Base-by-base conservation (phyloP, 1,140 invertebrate species). In the Copidosoma floridanum region DNA sequence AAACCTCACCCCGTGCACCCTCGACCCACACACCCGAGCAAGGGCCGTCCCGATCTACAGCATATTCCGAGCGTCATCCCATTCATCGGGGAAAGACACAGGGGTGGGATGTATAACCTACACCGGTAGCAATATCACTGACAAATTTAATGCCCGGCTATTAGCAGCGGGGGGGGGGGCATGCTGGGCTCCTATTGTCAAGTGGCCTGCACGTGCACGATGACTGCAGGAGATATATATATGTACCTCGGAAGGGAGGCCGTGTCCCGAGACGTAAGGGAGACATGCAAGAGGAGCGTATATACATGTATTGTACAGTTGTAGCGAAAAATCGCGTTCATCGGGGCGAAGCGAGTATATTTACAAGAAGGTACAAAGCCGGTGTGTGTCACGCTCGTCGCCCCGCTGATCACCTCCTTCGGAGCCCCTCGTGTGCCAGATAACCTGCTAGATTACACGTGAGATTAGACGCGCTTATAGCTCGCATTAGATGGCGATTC, bases 111-210 rank as follows among this genome's bases (percentile, higher is more conserved):
- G n/a, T n/a, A n/a, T n/a, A n/a, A 12, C 20, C 44, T 63, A 68
- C 68, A 68, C 72, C 61, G 64, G 53, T 64, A 52, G 69, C 67
- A 76, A 74, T 74, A 76, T 76, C 71, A 75, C 75, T 75, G 76
- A 78, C 75, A 76, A 78, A 77, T 78, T 78, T 76, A 76, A 80
- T 78, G 71, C 67, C 56, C 61, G 63, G 68, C 75, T 79, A 80
- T 78, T 79, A 80, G 70, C 70, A 74, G 46, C 44, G 35, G 60
- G 53, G 56, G 43, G 59, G 64, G 61, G 2, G 2, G 43, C 32
- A 21, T 29, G 29, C 50, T 44, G 65, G 60, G 62, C 55, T 65
- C 68, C 6, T 61, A 72, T 73, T 74, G 73, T 78, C 65, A 65
- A 77, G 73, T 74, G 75, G 77, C 76, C 29, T n/a, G 29, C 78